Evolutionary conservation across 2,113 vertebrate genomes (phyloP), one percentile per base, ranked within the genome.

Genomic region (Poicephalus gulielmi): DNA sequence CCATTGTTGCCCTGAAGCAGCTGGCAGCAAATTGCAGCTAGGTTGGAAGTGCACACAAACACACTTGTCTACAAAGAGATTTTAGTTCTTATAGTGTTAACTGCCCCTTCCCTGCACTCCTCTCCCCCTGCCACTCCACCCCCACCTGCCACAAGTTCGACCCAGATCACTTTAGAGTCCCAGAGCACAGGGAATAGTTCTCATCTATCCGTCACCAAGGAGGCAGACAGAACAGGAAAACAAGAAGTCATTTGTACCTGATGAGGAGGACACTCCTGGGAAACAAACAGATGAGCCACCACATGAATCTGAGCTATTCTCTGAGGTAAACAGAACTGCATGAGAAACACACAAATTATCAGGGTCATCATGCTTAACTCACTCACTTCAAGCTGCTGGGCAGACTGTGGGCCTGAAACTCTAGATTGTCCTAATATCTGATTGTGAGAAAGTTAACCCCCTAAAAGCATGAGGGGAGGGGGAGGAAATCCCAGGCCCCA

Each of bases 261-360:
- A 98, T 98, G 98, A 98, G 98, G 98, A 98, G 97, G 98, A 98
- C 98, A 98, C 98, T 98, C 98, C 98, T 99, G 99, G 98, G 98
- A 99, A 99, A 99, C 98, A 98, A 98, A 98, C 98, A 98, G 98
- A 99, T 98, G 98, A 99, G 98, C 98, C 97, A 98, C 98, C 95
- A 92, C 96, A 97, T 97, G 98, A 99, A 99, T 99, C 98, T 96
- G 98, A 98, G 98, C 99, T 98, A 98, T 98, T 98, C 98, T 98
- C 98, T 14, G 37, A 83, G 98, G 99, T 98, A 98, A 99, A 99
- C 98, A 98, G 98, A 99, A 99, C 98, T 99, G 98, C 98, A 99
- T 99, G 98, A 99, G 98, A 99, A 99, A 99, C 98, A 98, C 92
- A 98, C 96, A 97, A 97, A 98, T 98, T 98, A 98, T 98, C 98